Percentiles rank a stretch among this genome's conserved stretches.
These are phyloP conservation scores for Drosophila burlai DNA, from an alignment of 1,140 invertebrate species.

Conservation along the genomic window DNA sequence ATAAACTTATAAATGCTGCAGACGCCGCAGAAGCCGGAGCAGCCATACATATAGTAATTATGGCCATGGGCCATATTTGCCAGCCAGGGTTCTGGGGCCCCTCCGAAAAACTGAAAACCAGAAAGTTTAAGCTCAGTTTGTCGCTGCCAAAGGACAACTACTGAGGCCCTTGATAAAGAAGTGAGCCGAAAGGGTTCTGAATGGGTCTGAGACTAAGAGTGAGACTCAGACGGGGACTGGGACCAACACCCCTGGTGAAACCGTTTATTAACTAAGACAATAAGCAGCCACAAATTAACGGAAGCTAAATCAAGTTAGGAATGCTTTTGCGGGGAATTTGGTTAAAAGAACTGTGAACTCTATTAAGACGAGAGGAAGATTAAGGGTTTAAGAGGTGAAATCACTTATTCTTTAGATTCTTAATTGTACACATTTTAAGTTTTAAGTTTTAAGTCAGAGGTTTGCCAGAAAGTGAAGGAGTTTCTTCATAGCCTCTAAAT, in stretches of 20 bases:
- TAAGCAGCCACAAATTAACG: slow-evolving; percentile 44
- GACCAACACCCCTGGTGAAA: slow-evolving; percentile 3
- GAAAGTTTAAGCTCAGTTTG: slow-evolving; percentile 61
- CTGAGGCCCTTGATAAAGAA: slow-evolving; percentile 29
- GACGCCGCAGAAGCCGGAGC: slow-evolving; percentile 66
- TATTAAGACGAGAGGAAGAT: background rate
- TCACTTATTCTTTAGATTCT: background rate
- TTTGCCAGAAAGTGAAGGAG: no score
- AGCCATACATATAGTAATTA: slow-evolving; percentile 82
- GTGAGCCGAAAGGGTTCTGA: slow-evolving; percentile 25
- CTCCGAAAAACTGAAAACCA: slow-evolving; percentile 37
- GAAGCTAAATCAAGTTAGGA: slow-evolving; percentile 49
- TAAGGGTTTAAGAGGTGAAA: background rate
- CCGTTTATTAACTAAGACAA: slow-evolving; percentile 54
- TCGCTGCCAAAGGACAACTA: slow-evolving; percentile 49
- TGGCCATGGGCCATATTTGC: slow-evolving; percentile 71
- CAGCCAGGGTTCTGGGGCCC: slow-evolving; percentile 32
- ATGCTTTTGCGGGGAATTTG: slow-evolving; percentile 11
- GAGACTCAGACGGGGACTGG: background rate
- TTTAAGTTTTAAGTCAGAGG: no score
- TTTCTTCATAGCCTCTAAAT: no score
- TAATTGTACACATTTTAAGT: no score
- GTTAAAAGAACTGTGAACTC: slow-evolving; percentile 15
- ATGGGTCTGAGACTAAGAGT: background rate
- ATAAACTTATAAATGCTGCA: slow-evolving; percentile 83